These are phyloP conservation scores for Proisotoma minuta DNA, from an alignment of 2,888 invertebrate genomes.

Conservation along the genomic window DNA sequence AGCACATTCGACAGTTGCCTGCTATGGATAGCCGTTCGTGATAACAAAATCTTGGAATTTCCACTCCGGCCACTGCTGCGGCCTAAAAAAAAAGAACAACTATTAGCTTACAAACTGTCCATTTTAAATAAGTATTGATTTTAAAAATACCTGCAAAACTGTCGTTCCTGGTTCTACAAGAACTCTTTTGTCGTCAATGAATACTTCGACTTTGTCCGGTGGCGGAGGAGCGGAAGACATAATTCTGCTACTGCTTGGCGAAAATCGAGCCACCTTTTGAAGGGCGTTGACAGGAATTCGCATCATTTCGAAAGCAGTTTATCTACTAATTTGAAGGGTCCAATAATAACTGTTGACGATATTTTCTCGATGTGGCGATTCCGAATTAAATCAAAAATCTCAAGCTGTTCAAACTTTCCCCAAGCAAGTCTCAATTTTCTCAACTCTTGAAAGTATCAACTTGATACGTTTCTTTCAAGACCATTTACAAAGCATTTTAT, in stretches of 20 bases:
- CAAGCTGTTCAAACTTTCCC: too few relatives aligned
- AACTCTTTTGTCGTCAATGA: slow-evolving; percentile 94
- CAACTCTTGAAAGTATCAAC: too few relatives aligned
- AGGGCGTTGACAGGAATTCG: slow-evolving; percentile 38
- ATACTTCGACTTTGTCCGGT: slow-evolving; percentile 84
- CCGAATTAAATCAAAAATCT: too few relatives aligned
- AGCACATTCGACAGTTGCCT: slow-evolving; percentile 98
- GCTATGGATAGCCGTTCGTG: slow-evolving; percentile 97
- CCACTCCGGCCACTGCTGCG: slow-evolving; percentile 88
- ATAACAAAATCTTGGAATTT: slow-evolving; percentile 98
- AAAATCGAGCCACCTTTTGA: slow-evolving; percentile 27
- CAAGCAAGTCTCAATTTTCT: too few relatives aligned
- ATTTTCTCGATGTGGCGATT: too few relatives aligned
- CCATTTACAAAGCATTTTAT: too few relatives aligned
- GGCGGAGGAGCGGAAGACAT: slow-evolving; percentile 55
- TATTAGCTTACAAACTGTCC: background rate
- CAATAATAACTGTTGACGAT: too few relatives aligned
- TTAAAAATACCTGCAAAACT: slow-evolving; percentile 72
- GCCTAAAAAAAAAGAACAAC: slow-evolving; percentile 63
- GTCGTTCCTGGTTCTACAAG: slow-evolving; percentile 93
- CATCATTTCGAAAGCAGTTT: slow-evolving; percentile 32
- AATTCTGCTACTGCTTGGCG: slow-evolving; percentile 16
- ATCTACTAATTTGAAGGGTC: too few relatives aligned
- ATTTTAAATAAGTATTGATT: background rate
- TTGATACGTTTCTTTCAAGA: too few relatives aligned